Conservation (phyloP, 2,797 vertebrate species). For the Furcifer pardalis region DNA sequence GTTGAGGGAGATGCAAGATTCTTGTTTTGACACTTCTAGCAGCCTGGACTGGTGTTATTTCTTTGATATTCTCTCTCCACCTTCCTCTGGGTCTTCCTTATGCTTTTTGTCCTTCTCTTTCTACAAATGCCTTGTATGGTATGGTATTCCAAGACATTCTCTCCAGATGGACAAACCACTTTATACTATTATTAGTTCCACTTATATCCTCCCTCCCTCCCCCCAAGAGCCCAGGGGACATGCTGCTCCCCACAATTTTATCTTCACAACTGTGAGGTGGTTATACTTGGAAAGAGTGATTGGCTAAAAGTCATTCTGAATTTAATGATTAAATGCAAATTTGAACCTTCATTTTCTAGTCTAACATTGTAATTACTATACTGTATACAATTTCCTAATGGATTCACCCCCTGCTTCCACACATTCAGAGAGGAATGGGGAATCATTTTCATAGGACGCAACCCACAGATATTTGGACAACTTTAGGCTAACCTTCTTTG, state of each 20-base stretch:
- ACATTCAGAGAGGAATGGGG: background rate
- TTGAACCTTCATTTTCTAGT: background rate
- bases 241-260: background rate
- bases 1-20: too few species aligned
- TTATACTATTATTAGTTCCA: background rate
- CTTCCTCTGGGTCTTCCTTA: too few species aligned
- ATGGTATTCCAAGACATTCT: too few species aligned
- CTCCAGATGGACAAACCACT: too few species aligned
- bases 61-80: too few species aligned
- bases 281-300: background rate
- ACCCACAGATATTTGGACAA: slow-evolving; percentile 50
- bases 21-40: too few species aligned
- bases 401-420: background rate
- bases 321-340: too few species aligned
- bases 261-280: background rate
- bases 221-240: background rate
- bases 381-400: background rate
- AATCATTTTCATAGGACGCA: background rate
- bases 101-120: too few species aligned
- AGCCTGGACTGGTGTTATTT: too few species aligned
- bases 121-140: slow-evolving; percentile 69
- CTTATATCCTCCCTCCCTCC: background rate
- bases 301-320: background rate
- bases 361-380: background rate
- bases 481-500: slow-evolving; percentile 31